Base-by-base conservation (phyloP, 2,888 invertebrate genomes). In the Lepidochrysops patricia region DNA sequence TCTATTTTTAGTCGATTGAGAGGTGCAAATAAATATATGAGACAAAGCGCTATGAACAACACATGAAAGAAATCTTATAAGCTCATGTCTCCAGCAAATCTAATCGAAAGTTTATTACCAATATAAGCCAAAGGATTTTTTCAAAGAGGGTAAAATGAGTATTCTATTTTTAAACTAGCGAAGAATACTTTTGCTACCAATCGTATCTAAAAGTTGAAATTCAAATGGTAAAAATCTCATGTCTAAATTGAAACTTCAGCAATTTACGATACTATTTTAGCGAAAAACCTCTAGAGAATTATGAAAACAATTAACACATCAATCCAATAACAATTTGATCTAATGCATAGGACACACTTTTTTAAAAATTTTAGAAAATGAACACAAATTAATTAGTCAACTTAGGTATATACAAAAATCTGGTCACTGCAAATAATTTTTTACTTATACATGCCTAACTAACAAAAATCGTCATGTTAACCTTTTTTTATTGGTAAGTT, bases 321-420 rank as follows among this genome's bases (percentile, higher is more conserved):
- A 64, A 61, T 60, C 59, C 52, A 50, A 61, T 56, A 62, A 61
- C 56, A 62, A 34, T 62, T 60, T 59, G 63, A 57, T 64, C 66
- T 66, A 66, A 60, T 57, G 64, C 58, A 60, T 52, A 49, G 61
- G 61, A 63, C 60, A 57, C 63, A 66, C 65, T 52, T 50, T 50
- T 32, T 4, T 29, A 3, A 13, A 4, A 2, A 54, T 15, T n/a
- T 37, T 29, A 5, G 29, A 29, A 5, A 29, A 29, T 29, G 29
- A 29, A 29, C n/a, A n/a, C n/a, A n/a, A n/a, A n/a, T n/a, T n/a
- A n/a, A n/a, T n/a, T n/a, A n/a, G n/a, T n/a, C n/a, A n/a, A n/a
- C n/a, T n/a, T n/a, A n/a, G n/a, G n/a, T n/a, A n/a, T n/a, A n/a
- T n/a, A n/a, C n/a, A n/a, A n/a, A n/a, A n/a, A n/a, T n/a, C n/a